Evolutionary conservation across 2,888 invertebrate species (phyloP).

Genomic region (Dione vanillae): DNA sequence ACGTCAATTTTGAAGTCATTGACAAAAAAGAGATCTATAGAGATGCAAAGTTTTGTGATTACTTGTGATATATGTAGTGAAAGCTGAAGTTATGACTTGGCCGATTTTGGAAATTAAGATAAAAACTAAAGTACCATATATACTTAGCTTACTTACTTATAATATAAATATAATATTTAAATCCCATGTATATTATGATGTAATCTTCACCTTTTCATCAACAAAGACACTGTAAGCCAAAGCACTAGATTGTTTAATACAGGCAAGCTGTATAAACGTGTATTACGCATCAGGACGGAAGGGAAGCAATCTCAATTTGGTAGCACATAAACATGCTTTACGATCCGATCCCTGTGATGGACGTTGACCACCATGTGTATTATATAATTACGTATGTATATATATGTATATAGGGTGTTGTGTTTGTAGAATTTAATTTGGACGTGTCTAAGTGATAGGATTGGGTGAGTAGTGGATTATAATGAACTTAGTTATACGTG

Average conservation of each 20-base stretch:
- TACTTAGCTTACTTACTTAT: no score
- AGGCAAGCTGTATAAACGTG: constrained; percentile 34
- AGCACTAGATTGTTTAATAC: constrained; percentile 29
- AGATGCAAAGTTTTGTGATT: no score
- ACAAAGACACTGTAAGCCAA: not conserved
- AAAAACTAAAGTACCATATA: no score
- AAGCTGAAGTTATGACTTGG: no score
- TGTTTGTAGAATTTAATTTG: no score
- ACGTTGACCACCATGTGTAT: constrained; percentile 30
- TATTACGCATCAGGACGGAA: constrained; percentile 42
- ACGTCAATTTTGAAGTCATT: no score
- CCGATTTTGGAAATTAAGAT: no score
- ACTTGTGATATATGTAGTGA: no score
- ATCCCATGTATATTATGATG: not conserved
- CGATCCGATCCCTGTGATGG: constrained; percentile 57
- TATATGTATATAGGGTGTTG: not conserved
- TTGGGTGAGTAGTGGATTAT: no score
- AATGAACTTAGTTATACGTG: no score
- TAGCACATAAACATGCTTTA: constrained; percentile 65
- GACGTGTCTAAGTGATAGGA: no score
- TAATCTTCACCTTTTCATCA: not conserved
- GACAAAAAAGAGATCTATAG: no score
- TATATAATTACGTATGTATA: constrained; percentile 22
- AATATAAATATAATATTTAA: not conserved
- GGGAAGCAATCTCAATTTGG: constrained; percentile 63